A percentile compares a stretch with the other conserved stretches of the same genome.
These are phyloP conservation scores for Aricia agestis DNA, from an alignment of 1,140 invertebrate species.

Conservation along the genomic window DNA sequence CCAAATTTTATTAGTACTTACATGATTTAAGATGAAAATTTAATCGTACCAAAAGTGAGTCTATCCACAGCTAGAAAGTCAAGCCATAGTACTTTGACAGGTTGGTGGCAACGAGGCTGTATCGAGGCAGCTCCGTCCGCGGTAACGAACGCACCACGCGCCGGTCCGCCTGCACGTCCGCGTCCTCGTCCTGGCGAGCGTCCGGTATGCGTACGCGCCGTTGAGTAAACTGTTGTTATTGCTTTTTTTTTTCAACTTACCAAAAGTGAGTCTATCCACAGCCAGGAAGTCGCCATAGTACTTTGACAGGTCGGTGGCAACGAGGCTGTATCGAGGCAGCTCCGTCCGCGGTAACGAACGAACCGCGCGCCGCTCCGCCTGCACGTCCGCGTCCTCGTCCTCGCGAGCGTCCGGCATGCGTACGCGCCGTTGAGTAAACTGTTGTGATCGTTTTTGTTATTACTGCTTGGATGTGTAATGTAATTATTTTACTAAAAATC, in stretches of 20 bases:
- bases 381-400: conserved; percentile 72
- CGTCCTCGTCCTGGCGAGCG: conserved; percentile 51
- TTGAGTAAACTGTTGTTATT: conserved; percentile 15
- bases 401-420: conserved; percentile 28
- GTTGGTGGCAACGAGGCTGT: conserved; percentile 74
- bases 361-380: conserved; percentile 59
- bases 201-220: conserved; percentile 32
- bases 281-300: conserved; percentile 82
- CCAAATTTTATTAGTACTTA: too few species aligned
- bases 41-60: conserved; percentile 78
- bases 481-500: too few species aligned
- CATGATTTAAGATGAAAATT: too few species aligned
- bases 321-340: conserved; percentile 59
- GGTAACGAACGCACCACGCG: conserved; percentile 42
- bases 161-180: conserved; percentile 71
- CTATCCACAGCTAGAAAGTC: conserved; percentile 83
- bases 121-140: conserved; percentile 40
- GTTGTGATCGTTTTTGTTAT: too few species aligned
- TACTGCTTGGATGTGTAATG: too few species aligned
- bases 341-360: conserved; percentile 38
- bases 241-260: conserved; percentile 32
- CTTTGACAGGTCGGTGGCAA: conserved; percentile 81
- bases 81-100: conserved; percentile 83
- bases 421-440: conserved; percentile 25
- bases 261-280: conserved; percentile 83